Evolutionary conservation across 2,797 vertebrate genomes (phyloP), one percentile per base, ranked within the genome.

Genomic region (Sebastes matsubarae): DNA sequence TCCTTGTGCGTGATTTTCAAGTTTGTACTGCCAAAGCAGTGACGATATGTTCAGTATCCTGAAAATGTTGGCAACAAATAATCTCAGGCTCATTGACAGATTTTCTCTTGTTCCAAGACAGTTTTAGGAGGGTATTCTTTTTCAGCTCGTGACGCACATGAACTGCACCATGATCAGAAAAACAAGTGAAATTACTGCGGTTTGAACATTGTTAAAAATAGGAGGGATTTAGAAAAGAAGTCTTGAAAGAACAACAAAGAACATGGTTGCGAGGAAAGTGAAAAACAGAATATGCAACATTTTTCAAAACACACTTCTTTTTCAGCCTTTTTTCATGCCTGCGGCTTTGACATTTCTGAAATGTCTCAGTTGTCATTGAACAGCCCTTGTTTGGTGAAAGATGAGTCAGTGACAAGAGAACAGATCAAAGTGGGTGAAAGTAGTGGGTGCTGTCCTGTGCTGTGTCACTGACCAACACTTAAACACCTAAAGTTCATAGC

Each of bases 91-190:
- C 70, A 22, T 5, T 50, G 74, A 69, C 63, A 60, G 58, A 59
- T 42, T 4, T 70, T 54, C 20, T 38, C 63, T 72, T 34, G 64
- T 27, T 84, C 77, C 66, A 70, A 69, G 60, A 72, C 36, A 61
- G 72, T 54, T 52, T 81, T 58, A 52, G 36, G 6, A 68, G 4
- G 27, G 57, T 55, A 55, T 76, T 71, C 22, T 63, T 66, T 72
- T 68, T 71, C 52, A 82, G 70, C 4, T 4, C 8, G 11, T 79
- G 68, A 77, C 32, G 25, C 72, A 74, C 67, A 58, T 20, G 46
- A 57, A 64, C 30, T 42, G n/a, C 52, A 38, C 13, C 13, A 4
- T 58, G 59, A 65, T 69, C 55, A 70, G 67, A 65, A 42, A 57
- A 42, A 68, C 59, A 67, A 36, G 34, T 54, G 20, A 34, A 50